Conservation (phyloP, 2,797 vertebrate genomes). For the Eutrigla gurnardus region DNA sequence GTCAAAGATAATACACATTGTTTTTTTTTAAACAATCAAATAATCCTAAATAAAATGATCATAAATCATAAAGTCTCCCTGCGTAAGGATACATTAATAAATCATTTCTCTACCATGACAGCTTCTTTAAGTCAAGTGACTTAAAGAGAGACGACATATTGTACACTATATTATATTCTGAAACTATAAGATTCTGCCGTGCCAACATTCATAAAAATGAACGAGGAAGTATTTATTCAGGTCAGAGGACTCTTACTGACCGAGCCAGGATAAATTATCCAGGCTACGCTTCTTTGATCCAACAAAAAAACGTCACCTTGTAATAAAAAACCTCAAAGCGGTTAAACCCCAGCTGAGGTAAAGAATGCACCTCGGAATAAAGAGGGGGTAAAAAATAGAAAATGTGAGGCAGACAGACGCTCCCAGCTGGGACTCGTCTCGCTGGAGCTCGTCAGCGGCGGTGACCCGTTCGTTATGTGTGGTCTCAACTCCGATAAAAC, state of each 20-base stretch:
- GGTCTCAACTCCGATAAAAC: slow-evolving; percentile 74
- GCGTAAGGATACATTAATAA: too few relatives aligned
- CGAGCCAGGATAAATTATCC: neutral
- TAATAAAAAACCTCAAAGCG: neutral
- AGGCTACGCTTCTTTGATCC: neutral
- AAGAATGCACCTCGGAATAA: neutral
- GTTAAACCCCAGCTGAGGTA: neutral
- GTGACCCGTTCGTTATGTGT: slow-evolving; percentile 65
- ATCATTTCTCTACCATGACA: too few relatives aligned
- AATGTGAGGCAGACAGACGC: slow-evolving; percentile 35
- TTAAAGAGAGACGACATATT: too few relatives aligned
- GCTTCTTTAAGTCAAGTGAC: too few relatives aligned
- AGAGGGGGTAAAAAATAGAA: slow-evolving; percentile 4
- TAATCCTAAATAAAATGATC: too few relatives aligned
- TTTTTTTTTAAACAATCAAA: too few relatives aligned
- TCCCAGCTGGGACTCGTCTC: slow-evolving; percentile 43
- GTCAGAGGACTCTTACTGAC: neutral
- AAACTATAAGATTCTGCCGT: neutral
- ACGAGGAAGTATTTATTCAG: neutral
- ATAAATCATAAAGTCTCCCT: too few relatives aligned
- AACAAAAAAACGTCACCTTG: slow-evolving; percentile 9
- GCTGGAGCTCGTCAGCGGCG: slow-evolving; percentile 29
- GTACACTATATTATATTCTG: neutral
- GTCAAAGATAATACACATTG: too few relatives aligned
- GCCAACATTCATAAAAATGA: neutral